Conservation (phyloP, 2,888 invertebrate genomes). For the Agrochola macilenta region DNA sequence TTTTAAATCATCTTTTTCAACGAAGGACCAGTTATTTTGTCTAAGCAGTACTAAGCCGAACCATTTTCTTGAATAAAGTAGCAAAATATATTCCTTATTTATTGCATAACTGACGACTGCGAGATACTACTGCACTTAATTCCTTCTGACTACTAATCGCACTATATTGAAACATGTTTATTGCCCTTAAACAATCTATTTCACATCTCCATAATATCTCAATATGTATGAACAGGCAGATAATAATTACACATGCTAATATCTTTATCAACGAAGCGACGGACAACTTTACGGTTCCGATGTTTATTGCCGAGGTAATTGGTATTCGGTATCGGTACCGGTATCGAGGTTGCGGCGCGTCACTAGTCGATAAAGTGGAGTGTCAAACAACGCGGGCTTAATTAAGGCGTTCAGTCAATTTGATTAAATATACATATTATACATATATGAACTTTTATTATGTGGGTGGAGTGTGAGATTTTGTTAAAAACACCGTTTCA, state of each 20-base stretch:
- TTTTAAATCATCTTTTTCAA: background rate
- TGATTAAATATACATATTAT: conserved; percentile 56
- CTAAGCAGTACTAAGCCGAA: background rate
- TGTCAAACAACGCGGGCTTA: conserved; percentile 64
- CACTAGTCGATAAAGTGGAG: conserved; percentile 63
- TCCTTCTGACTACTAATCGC: background rate
- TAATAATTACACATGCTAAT: conserved; percentile 67
- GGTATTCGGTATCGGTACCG: conserved; percentile 55
- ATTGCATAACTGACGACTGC: background rate
- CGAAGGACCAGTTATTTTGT: background rate
- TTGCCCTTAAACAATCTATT: conserved; percentile 32
- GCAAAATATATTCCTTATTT: background rate
- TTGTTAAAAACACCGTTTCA: conserved; percentile 43
- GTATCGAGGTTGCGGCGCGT: conserved; percentile 56
- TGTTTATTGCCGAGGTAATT: conserved; percentile 55
- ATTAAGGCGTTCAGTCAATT: conserved; percentile 63
- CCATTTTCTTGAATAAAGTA: background rate
- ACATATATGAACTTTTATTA: conserved; percentile 34
- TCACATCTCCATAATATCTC: conserved; percentile 51
- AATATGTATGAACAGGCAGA: conserved; percentile 52
- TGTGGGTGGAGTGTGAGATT: conserved; percentile 51
- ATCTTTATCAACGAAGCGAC: conserved; percentile 59
- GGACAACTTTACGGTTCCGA: conserved; percentile 57
- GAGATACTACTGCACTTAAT: conserved; percentile 15
- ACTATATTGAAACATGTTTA: conserved; percentile 27